Evolutionary conservation across 2,888 invertebrate species (phyloP).

Genomic region (Glyphotaelius pellucidus): DNA sequence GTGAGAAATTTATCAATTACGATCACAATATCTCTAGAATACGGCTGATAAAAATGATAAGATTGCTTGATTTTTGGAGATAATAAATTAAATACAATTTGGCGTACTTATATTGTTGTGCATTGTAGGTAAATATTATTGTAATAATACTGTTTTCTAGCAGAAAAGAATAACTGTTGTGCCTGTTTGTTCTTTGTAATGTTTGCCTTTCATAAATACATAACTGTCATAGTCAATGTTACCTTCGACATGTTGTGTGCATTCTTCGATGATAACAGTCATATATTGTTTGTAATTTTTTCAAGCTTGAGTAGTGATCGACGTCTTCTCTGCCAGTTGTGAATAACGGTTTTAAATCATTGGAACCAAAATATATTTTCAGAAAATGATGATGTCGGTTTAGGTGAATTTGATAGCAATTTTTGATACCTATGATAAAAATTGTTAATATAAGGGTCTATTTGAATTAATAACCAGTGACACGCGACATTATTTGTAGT

Average conservation of each 20-base stretch:
- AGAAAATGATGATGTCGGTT: no score
- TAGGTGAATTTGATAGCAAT: no score
- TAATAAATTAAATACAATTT: neutral
- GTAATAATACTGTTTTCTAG: neutral
- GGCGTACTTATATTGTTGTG: neutral
- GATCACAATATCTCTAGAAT: neutral
- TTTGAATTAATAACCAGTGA: no score
- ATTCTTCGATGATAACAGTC: neutral
- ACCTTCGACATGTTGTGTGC: neutral
- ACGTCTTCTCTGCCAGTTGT: no score
- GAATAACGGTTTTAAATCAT: no score
- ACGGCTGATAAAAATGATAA: conserved; percentile 11
- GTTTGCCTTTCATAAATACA: neutral
- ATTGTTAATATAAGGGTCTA: no score
- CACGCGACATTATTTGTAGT: no score
- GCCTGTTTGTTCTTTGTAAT: neutral
- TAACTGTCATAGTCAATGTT: neutral
- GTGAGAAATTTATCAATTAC: conserved; percentile 23
- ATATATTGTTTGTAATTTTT: no score
- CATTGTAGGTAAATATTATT: neutral
- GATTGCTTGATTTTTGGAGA: conserved; percentile 25
- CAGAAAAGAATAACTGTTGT: neutral
- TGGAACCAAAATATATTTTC: no score
- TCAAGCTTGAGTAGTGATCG: no score
- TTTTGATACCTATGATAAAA: no score